Evolutionary conservation across 2,888 invertebrate genomes (phyloP), one percentile per base, ranked within the genome.

Genomic region (Agrochola lychnidis): DNA sequence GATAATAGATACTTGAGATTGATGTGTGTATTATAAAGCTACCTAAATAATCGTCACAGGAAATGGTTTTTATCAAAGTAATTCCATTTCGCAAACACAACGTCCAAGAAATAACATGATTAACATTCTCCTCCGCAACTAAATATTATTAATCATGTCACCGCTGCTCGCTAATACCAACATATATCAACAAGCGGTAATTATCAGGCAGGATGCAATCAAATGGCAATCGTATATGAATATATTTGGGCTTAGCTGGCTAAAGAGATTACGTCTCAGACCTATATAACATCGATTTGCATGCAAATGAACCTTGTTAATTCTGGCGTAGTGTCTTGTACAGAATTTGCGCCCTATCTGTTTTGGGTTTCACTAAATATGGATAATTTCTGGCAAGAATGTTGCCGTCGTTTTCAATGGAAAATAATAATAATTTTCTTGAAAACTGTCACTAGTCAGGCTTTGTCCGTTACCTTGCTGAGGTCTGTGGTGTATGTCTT

Each of bases 281-380:
- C 76, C 84, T 87, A 76, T 79, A 85, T 87, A 87, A 89, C 85
- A 80, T 89, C 89, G 88, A 92, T 91, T 92, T 91, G 87, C 87
- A 91, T 90, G 83, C 82, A 89, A 90, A 92, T 90, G 88, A 89
- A 85, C 77, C 80, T 84, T 77, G 88, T 86, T 90, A 89, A 90
- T 88, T 88, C 86, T 75, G 70, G 70, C 79, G 85, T 86, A 87
- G 76, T 84, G 67, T 85, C 78, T 83, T 85, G 88, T 86, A 80
- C 81, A 79, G 86, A 89, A 87, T 86, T 83, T 83, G 82, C 66
- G 75, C 72, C 59, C 53, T 73, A 57, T 79, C 82, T 79, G 83
- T 86, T 87, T 84, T 80, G 79, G 79, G 81, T 86, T 83, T 70
- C 14, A 45, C 53, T n/a, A 67, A 66, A 62, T 57, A 25, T 75